Conservation (phyloP, 2,888 invertebrate genomes). For the Sarcophaga carnaria region DNA sequence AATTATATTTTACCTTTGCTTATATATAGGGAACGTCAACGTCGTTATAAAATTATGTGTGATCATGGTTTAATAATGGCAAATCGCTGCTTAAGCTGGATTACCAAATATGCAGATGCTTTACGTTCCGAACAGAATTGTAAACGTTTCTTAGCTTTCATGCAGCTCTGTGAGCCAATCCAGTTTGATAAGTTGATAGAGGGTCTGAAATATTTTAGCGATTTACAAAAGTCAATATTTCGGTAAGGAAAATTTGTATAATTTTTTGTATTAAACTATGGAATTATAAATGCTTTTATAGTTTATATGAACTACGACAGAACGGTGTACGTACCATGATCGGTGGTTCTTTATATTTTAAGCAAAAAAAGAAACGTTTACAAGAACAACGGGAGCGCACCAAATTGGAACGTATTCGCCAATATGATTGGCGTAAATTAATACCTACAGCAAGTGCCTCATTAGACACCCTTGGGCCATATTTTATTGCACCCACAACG, state of each 20-base stretch:
- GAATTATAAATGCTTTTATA: conserved; percentile 71
- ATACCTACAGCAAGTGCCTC: conserved; percentile 73
- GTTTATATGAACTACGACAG: conserved; percentile 86
- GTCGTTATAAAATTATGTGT: conserved; percentile 88
- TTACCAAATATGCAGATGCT: conserved; percentile 87
- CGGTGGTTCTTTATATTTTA: conserved; percentile 86
- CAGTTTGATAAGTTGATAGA: conserved; percentile 91
- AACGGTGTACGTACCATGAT: conserved; percentile 88
- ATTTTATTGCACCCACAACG: conserved; percentile 61
- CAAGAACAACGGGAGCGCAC: conserved; percentile 75
- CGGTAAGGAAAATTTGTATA: conserved; percentile 76
- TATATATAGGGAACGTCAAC: conserved; percentile 84
- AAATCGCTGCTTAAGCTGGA: conserved; percentile 87
- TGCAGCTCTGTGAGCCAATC: conserved; percentile 88
- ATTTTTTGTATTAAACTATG: background rate
- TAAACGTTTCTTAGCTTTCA: conserved; percentile 85
- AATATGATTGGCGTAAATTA: conserved; percentile 75
- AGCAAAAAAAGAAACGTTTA: conserved; percentile 84
- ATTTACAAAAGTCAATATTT: conserved; percentile 85
- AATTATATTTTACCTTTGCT: background rate
- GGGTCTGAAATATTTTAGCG: conserved; percentile 87
- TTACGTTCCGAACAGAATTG: conserved; percentile 83
- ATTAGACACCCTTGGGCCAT: conserved; percentile 5
- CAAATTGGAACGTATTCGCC: conserved; percentile 75
- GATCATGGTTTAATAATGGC: conserved; percentile 90